Base-by-base conservation (phyloP, 2,888 invertebrate species). In the Calliopum simillimum region DNA sequence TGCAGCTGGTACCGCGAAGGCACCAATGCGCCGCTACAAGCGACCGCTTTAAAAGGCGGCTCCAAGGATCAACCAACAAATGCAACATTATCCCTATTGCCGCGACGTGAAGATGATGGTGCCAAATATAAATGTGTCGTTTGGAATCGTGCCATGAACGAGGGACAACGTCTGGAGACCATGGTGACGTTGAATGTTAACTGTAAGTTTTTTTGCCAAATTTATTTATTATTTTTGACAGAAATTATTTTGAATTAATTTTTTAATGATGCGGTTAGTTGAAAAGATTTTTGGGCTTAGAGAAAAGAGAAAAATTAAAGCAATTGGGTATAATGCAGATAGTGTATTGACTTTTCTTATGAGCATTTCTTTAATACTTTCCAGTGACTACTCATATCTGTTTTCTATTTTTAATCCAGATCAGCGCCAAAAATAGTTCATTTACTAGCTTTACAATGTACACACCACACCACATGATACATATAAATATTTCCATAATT, bases 61-160 rank as follows among this genome's bases (percentile, higher is more conserved):
- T 92, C 92, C 16, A 89, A 93, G 74, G 91, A 92, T 75, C 91
- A 91, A 79, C 90, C 93, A 23, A 93, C 94, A 16, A 90, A 91
- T 63, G 92, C 93, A 4, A 93, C 93, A 11, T 88, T 96, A 63
- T 88, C 90, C 41, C 87, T 97, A 76, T 91, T 90, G 73, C 96
- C 97, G 4, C 89, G 90, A 43, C 91, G 94, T 74, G 94, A 94
- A 75, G 96, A 97, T 84, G 96, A 97, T 82, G 92, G 93, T 12
- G 93, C 94, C 71, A 89, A 90, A 65, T 96, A 93, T 87, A 90
- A 93, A 71, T 97, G 97, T 85, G 93, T 93, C 75, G 96, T 97
- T 65, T 92, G 93, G 89, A 97, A 97, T 87, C 89, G 96, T 59
- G 97, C 96, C 75, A 93, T 97, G 91, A 89, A 91, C 1, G 92